A percentile compares a stretch with the other conserved stretches of the same genome.
Conservation (phyloP, 2,113 vertebrate species). For the Gila orcuttii region DNA sequence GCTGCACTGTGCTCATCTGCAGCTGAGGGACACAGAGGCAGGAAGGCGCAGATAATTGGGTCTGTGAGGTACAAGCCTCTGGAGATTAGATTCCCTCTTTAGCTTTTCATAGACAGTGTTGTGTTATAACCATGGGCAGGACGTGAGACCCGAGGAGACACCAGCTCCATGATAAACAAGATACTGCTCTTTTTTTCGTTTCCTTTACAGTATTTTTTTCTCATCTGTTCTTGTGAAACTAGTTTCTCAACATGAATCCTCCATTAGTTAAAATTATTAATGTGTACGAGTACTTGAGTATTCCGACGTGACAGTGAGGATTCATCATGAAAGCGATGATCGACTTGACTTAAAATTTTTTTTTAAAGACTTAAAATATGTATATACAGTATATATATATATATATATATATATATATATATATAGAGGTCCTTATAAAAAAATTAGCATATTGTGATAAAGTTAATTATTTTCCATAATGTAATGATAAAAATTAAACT, state of each 20-base stretch:
- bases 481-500: too few species aligned
- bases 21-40: conserved; percentile 44
- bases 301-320: too few species aligned
- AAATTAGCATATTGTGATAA: too few species aligned
- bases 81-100: conserved; percentile 50
- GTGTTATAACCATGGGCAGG: conserved; percentile 53
- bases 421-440: too few species aligned
- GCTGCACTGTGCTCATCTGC: conserved; percentile 40
- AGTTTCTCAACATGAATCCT: neutral
- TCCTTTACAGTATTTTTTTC: neutral
- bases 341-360: too few species aligned
- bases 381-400: too few species aligned
- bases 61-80: conserved; percentile 50
- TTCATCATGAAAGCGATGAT: too few species aligned
- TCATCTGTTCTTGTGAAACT: neutral
- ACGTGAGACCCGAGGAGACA: conserved; percentile 37
- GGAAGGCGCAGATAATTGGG: conserved; percentile 52
- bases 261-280: neutral
- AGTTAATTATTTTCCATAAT: too few species aligned
- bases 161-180: conserved; percentile 34
- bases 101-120: conserved; percentile 45
- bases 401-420: too few species aligned
- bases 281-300: too few species aligned
- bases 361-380: too few species aligned
- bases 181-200: neutral